Conservation (phyloP, 2,113 vertebrate species). For the Grantiella picta region DNA sequence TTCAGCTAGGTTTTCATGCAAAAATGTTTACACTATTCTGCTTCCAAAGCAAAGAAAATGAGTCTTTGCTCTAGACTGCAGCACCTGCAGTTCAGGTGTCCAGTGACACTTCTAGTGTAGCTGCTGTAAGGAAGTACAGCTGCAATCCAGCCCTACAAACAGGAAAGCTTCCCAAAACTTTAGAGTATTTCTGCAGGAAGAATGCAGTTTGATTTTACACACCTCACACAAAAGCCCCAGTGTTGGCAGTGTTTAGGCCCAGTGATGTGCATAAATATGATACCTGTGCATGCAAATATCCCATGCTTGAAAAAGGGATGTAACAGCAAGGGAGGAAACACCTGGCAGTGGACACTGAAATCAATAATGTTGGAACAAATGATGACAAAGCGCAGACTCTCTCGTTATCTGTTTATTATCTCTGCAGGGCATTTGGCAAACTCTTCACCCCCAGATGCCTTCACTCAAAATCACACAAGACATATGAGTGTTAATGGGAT, state of each 20-base stretch:
- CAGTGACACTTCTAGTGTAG: too few species aligned
- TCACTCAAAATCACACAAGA: not conserved
- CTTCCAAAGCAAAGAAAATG: not conserved
- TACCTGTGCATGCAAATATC: not conserved
- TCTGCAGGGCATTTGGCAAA: not conserved
- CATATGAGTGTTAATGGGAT: accelerated
- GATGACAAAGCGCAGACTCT: not conserved
- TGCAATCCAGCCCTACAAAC: not conserved
- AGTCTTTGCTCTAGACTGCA: not conserved
- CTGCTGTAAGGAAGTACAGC: not conserved
- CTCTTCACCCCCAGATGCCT: not conserved
- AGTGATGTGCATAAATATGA: accelerated
- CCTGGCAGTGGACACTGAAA: not conserved
- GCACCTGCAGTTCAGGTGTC: not conserved
- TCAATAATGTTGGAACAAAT: not conserved
- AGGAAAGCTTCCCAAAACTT: not conserved
- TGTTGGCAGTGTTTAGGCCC: not conserved
- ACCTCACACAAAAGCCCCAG: not conserved
- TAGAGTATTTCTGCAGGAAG: not conserved
- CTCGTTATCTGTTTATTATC: not conserved
- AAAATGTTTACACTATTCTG: not conserved
- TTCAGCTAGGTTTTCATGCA: not conserved
- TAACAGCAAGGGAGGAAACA: not conserved
- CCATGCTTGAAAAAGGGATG: not conserved
- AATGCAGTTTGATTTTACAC: not conserved